These are phyloP conservation scores for Trypoxylus dichotomus DNA, from an alignment of 1,140 invertebrate genomes.

Conservation along the genomic window DNA sequence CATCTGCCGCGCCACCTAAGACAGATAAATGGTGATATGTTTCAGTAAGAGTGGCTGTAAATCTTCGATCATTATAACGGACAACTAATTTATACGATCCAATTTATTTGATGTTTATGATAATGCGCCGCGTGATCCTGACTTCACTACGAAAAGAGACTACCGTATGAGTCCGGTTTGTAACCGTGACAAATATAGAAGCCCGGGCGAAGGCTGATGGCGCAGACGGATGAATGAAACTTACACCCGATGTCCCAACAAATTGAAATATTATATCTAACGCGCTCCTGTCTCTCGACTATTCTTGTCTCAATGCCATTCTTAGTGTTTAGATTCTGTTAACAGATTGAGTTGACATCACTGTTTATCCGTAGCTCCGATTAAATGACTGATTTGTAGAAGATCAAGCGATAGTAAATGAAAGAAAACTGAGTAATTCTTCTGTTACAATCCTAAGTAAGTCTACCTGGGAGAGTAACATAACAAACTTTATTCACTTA, in stretches of 20 bases:
- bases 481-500: too few relatives aligned
- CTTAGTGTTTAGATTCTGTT: too few relatives aligned
- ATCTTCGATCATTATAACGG: slow-evolving; percentile 46
- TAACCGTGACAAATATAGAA: not conserved
- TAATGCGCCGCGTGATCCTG: slow-evolving; percentile 45
- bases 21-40: slow-evolving; percentile 40
- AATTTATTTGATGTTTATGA: slow-evolving; percentile 50
- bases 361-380: too few relatives aligned
- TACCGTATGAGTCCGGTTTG: slow-evolving; percentile 34
- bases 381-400: too few relatives aligned
- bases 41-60: slow-evolving; percentile 40
- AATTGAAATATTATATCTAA: slow-evolving; percentile 25
- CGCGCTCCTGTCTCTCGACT: not conserved
- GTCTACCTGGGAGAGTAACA: too few relatives aligned
- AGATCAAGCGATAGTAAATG: too few relatives aligned
- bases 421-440: too few relatives aligned
- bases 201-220: not conserved
- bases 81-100: slow-evolving; percentile 48
- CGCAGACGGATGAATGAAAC: slow-evolving; percentile 14
- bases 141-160: slow-evolving; percentile 28
- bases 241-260: slow-evolving; percentile 21
- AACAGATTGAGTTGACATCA: too few relatives aligned
- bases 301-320: not conserved
- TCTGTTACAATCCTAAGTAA: too few relatives aligned
- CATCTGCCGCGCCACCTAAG: slow-evolving; percentile 40